Evolutionary conservation across 1,140 invertebrate genomes (phyloP), one percentile per base, ranked within the genome.

Genomic region (Cydia pomonella): DNA sequence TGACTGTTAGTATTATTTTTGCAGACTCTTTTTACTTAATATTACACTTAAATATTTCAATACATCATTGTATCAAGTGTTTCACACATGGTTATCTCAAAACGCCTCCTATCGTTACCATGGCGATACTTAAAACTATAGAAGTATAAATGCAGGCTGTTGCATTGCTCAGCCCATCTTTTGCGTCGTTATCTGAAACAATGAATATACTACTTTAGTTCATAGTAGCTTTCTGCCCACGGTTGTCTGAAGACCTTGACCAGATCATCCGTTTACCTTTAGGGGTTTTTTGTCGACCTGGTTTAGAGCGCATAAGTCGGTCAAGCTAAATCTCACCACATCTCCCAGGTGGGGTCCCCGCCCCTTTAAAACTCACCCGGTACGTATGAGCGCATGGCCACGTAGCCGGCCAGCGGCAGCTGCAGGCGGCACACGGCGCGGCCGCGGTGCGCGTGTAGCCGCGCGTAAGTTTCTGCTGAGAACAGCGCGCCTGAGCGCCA

Each of bases 321-420:
- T 44, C 12, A 12, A 44, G 41, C 13, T 44, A 41, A 12, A 44
- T 38, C 41, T 16, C 13, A 44, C 41, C 1, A 13, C 2, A 44
- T 44, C 41, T 13, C 13, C 41, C 3, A 12, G 13, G 16, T 16
- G 41, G 41, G 41, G 12, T 44, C 13, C 13, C 41, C 13, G 41
- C 41, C 41, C 41, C 12, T 13, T 41, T 44, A 44, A 44, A 18
- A 59, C 53, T 59, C 53, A 59, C 53, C 53, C 3, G 53, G 25
- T 7, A 78, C 2, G 7, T 44, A 41, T 21, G 74, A 71, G 6
- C 59, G 76, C 6, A 79, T 66, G 59, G 77, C 77, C 1, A 73
- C 29, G 41, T 79, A 79, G 23, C 76, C 77, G 13, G 77, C 77
- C 12, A 13, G 66, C 6, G 73, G 77, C n/a, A 79, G 62, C 3